A percentile compares a stretch with the other conserved stretches of the same genome.
phyloP scores from a whole-genome alignment of 2,797 vertebrate genomes.

The Botia almorhae region DNA sequence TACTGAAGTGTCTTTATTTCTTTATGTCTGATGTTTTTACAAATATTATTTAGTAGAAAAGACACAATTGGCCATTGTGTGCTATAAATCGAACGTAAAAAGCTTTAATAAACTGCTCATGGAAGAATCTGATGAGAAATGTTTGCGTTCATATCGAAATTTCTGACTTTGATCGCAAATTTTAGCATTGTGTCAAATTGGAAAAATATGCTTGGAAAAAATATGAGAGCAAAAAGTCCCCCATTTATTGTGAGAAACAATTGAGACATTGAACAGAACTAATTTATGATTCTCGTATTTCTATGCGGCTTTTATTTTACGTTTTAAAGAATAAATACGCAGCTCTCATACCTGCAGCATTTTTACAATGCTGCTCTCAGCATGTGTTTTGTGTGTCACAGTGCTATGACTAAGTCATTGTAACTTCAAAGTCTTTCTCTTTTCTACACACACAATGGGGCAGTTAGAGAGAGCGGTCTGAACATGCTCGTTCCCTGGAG shows the following conservation, averaged over 20 bases:
- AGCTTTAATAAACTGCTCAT: too few relatives aligned
- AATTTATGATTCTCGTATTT: background rate
- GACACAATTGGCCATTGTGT: background rate
- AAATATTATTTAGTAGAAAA: background rate
- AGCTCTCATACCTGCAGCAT: background rate
- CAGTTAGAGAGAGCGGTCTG: constrained; percentile 46
- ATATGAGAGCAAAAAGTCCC: background rate
- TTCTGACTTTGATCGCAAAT: too few relatives aligned
- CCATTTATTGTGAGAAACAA: background rate
- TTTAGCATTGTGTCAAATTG: background rate
- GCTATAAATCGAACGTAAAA: background rate
- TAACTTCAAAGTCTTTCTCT: constrained; percentile 31
- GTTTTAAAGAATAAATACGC: constrained; percentile 12
- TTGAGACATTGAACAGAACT: background rate
- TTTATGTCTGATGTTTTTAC: background rate
- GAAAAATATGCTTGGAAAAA: background rate
- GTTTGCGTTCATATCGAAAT: too few relatives aligned
- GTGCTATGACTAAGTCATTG: constrained; percentile 32
- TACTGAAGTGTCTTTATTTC: background rate
- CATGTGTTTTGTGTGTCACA: constrained; percentile 4
- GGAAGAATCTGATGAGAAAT: too few relatives aligned
- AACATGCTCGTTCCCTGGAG: constrained; percentile 39
- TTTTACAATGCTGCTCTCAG: constrained; percentile 24
- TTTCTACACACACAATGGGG: constrained; percentile 30
- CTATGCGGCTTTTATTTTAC: background rate